Base-by-base conservation (phyloP, 2,888 invertebrate species). In the Leptodirus hochenwartii region DNA sequence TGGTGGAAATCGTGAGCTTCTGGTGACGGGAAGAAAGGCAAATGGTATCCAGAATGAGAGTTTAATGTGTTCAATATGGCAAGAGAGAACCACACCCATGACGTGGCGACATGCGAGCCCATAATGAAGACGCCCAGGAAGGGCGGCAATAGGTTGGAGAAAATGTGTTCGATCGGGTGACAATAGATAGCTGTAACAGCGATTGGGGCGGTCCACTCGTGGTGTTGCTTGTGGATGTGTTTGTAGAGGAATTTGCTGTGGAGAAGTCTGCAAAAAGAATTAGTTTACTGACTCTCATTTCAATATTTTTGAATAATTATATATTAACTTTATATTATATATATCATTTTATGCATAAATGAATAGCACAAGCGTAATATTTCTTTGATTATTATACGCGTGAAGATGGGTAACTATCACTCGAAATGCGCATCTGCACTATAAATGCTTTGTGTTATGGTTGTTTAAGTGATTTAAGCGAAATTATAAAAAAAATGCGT, bases 1-100 rank as follows among this genome's bases (percentile, higher is more conserved):
- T 85, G 85, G 52, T 85, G 85, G 51, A 76, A 85, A 54, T 85
- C 85, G 47, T 85, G 85, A 0, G 79, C 77, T 51, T 84, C 82
- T 5, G 84, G 80, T 24, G 80, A 80, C 4, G 80, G 79, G 48
- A 82, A 72, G 52, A 82, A 77, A 1, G 85, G 84, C 45, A 84
- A 58, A 55, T 85, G 84, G 47, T 84, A 85, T 8, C 84, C 85
- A 25, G 78, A 78, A 52, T 85, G 85, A 5, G 80, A 72, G 47
- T 80, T 77, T 29, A 82, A 61, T 2, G 84, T 82, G 3, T 75
- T 75, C 15, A 77, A 47, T 41, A 80, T 68, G n/a, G 78, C 82
- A 34, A 82, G 46, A 2, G 69, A 65, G 47, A 78, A 75, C 82
- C 84, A 85, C 25, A 82, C 50, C 75, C 72, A 75, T 25, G 72